Percentiles rank a stretch among this genome's conserved stretches.
These are phyloP conservation scores for Lamellibrachia satsuma DNA, from an alignment of 2,888 invertebrate species.

Conservation along the genomic window DNA sequence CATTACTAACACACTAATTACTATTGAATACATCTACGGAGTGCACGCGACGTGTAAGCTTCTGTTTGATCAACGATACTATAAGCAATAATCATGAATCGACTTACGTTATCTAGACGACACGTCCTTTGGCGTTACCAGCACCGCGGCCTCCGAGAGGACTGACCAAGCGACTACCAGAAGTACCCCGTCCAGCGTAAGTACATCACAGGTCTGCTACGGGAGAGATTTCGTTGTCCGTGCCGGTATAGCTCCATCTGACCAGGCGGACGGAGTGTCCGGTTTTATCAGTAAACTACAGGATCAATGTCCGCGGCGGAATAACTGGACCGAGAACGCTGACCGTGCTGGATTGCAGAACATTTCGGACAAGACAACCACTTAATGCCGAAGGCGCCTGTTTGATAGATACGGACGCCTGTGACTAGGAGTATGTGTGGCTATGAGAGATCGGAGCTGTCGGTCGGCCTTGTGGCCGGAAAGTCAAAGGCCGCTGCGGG, in stretches of 20 bases:
- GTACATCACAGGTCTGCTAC: not conserved
- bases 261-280: not conserved
- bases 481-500: not conserved
- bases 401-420: not conserved
- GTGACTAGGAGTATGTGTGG: not conserved
- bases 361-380: not conserved
- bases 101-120: not conserved
- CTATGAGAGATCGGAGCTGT: not conserved
- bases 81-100: not conserved
- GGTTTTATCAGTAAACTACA: not conserved
- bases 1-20: not conserved
- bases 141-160: not conserved
- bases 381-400: not conserved
- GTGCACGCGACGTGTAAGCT: not conserved
- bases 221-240: not conserved
- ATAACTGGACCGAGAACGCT: not conserved
- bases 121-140: not conserved
- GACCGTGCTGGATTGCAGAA: not conserved
- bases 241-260: not conserved
- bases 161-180: not conserved
- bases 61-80: not conserved
- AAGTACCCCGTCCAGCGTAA: not conserved
- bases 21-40: not conserved
- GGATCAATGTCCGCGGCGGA: conserved; percentile 2
- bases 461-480: not conserved